These are phyloP conservation scores for Lepisosteus oculatus DNA, from an alignment of 2,113 vertebrate genomes.

Conservation along the genomic window DNA sequence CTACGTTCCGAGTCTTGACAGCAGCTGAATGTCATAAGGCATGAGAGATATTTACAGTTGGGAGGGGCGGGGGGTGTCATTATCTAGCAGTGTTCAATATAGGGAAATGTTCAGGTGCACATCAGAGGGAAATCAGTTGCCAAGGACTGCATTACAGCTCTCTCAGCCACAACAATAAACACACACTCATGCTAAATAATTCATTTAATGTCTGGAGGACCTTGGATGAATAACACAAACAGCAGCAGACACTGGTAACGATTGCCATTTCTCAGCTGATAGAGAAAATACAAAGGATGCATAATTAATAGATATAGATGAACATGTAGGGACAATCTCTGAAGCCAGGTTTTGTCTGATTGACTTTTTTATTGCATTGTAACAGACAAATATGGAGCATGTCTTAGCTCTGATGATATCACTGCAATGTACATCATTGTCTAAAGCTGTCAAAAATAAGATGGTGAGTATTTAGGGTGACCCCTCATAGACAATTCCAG, in stretches of 20 bases:
- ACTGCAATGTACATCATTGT: too few relatives aligned
- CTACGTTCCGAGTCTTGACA: neutral
- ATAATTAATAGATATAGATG: neutral
- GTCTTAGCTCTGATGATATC: too few relatives aligned
- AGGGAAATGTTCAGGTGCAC: neutral
- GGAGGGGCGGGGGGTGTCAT: neutral
- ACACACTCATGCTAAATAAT: conserved; percentile 20
- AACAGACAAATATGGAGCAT: too few relatives aligned
- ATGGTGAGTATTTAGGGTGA: too few relatives aligned
- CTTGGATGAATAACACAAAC: neutral
- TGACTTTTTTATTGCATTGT: too few relatives aligned
- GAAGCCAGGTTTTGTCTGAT: too few relatives aligned
- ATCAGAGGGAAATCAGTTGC: conserved; percentile 9
- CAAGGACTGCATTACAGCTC: conserved; percentile 12
- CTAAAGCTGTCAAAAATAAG: too few relatives aligned
- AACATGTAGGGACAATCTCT: neutral
- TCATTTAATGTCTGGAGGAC: conserved; percentile 14
- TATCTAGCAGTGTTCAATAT: neutral
- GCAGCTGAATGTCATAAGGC: conserved; percentile 1
- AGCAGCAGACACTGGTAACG: neutral
- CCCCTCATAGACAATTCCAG: too few relatives aligned
- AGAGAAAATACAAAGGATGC: neutral
- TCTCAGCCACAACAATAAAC: neutral
- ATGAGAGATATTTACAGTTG: neutral
- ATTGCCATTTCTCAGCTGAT: conserved; percentile 5